These are phyloP conservation scores for Erannis defoliaria DNA, from an alignment of 2,888 invertebrate genomes.

Conservation along the genomic window DNA sequence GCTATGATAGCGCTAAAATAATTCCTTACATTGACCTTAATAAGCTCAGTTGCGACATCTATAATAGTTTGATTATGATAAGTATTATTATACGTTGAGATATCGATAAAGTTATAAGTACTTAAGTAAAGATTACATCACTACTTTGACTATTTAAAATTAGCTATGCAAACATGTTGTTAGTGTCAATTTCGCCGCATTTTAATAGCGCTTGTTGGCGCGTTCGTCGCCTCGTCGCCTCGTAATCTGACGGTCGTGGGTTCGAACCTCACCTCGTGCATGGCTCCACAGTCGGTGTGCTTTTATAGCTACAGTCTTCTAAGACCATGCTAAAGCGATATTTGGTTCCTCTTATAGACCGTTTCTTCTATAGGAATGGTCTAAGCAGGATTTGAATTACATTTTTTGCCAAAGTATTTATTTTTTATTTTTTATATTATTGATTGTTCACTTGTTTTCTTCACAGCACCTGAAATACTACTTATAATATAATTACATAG, in stretches of 20 bases:
- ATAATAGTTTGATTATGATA: background rate
- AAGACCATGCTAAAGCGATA: conserved; percentile 49
- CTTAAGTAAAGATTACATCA: background rate
- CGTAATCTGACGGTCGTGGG: conserved; percentile 30
- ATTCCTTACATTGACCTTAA: background rate
- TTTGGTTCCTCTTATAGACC: conserved; percentile 35
- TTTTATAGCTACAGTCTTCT: conserved; percentile 50
- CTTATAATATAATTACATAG: too few species aligned
- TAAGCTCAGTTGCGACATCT: conserved; percentile 17
- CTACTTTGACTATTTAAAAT: background rate
- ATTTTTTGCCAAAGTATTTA: conserved; percentile 28
- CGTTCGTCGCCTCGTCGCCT: conserved; percentile 27
- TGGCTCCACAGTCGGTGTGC: conserved; percentile 50
- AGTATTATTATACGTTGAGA: background rate
- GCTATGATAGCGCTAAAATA: background rate
- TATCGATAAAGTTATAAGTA: background rate
- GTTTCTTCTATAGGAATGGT: conserved; percentile 39
- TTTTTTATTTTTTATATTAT: too few species aligned
- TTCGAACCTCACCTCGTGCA: conserved; percentile 45
- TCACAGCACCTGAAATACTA: too few species aligned
- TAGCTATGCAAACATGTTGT: too few species aligned
- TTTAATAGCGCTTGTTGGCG: conserved; percentile 36
- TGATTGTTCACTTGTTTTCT: too few species aligned
- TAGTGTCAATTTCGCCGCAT: conserved; percentile 16
- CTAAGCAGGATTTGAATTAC: conserved; percentile 41